Conservation (phyloP, 1,140 invertebrate genomes). For the Ostrea denselamellosa region DNA sequence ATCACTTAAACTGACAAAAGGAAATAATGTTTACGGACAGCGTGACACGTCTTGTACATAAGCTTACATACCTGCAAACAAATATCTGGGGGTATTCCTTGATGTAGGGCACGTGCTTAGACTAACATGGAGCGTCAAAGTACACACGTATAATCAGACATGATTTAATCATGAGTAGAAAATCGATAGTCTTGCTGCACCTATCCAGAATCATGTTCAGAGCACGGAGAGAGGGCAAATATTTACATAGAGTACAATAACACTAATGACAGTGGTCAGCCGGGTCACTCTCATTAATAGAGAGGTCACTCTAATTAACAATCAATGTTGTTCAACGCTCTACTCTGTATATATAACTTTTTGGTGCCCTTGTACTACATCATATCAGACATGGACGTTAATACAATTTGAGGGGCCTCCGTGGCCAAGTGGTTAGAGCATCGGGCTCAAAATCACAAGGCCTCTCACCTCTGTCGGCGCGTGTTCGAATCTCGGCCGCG, state of each 20-base stretch:
- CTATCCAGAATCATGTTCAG: background rate
- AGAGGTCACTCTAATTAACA: background rate
- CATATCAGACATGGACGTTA: no score
- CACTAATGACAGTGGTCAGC: background rate
- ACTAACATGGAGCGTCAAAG: background rate
- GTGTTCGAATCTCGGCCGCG: no score
- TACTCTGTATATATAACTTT: background rate
- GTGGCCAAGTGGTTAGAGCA: no score
- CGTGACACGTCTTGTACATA: no score
- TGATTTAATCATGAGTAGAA: conserved; percentile 29
- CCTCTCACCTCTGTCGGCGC: no score
- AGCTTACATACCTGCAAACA: background rate
- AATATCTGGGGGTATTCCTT: background rate
- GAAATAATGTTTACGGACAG: no score
- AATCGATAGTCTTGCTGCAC: background rate
- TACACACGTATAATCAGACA: background rate
- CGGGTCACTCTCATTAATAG: background rate
- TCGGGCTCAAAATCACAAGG: no score
- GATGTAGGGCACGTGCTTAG: background rate
- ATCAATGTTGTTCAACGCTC: background rate
- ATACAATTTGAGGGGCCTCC: no score
- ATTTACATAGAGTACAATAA: background rate
- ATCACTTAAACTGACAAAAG: no score
- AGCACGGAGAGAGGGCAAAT: background rate
- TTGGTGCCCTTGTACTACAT: no score